Evolutionary conservation across 2,888 invertebrate genomes (phyloP).

Genomic region (Chirona hameri): DNA sequence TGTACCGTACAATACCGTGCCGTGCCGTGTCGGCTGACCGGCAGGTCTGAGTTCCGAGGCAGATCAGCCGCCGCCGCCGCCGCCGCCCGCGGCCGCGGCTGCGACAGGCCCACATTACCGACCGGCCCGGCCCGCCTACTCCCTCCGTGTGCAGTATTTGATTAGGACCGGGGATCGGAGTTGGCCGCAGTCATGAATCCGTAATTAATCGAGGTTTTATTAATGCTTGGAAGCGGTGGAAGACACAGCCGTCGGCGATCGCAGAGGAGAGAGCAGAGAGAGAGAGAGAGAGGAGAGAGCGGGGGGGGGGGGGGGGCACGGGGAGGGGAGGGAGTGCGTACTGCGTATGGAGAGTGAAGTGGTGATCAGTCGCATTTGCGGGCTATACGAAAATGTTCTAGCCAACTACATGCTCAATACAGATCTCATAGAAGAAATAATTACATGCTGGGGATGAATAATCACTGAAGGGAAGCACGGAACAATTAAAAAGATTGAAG

Average conservation of each 20-base stretch:
- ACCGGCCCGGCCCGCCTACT: background rate
- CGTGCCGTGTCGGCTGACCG: no score
- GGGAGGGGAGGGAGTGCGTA: background rate
- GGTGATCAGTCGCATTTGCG: no score
- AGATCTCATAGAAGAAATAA: no score
- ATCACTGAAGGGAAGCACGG: no score
- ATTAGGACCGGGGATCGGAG: background rate
- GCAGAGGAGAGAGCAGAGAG: background rate
- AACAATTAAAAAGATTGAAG: no score
- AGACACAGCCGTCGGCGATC: background rate
- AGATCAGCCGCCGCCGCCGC: no score
- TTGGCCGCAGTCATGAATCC: background rate
- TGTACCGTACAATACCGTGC: no score
- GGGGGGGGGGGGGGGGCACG: background rate
- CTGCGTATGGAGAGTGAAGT: background rate
- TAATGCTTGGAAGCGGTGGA: constrained; percentile 6
- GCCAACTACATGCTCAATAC: no score
- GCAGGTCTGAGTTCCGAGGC: background rate
- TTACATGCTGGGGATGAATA: background rate
- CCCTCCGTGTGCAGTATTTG: background rate
- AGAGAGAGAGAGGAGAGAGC: background rate
- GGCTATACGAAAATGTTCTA: no score
- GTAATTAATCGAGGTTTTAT: constrained; percentile 25
- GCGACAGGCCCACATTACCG: background rate
- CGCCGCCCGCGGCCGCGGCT: background rate